Conservation (phyloP, 35 echinoderm and acorn worm species). For the Apostichopus parvimensis region DNA sequence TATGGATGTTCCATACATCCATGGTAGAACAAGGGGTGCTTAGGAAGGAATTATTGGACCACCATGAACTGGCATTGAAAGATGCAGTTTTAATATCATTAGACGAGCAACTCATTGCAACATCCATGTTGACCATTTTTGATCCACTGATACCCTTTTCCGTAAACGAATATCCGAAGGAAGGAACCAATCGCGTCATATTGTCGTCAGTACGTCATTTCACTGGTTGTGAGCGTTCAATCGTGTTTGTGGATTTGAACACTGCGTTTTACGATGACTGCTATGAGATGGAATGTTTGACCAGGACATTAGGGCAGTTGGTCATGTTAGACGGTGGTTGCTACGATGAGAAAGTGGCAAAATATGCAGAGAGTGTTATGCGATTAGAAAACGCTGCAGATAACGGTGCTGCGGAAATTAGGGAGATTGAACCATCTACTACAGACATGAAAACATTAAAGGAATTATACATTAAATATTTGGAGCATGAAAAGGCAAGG, state of each 20-base stretch:
- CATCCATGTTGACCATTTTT: not conserved
- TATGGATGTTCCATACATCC: not conserved
- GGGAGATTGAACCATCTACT: constrained; percentile 8
- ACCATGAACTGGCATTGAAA: not conserved
- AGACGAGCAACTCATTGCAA: not conserved
- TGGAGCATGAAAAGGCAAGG: not conserved
- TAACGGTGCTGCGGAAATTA: not conserved
- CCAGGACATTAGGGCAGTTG: constrained; percentile 32
- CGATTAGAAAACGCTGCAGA: not conserved
- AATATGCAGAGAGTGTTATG: constrained; percentile 9
- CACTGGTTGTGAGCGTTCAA: not conserved
- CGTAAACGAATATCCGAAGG: not conserved
- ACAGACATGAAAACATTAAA: not conserved
- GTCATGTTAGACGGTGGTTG: constrained; percentile 32
- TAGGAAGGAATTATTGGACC: not conserved
- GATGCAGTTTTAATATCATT: not conserved
- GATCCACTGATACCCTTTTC: not conserved
- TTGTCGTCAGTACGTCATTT: constrained; percentile 1
- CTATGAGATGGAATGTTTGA: not conserved
- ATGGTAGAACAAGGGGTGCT: not conserved
- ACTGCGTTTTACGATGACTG: not conserved
- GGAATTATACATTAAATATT: not conserved
- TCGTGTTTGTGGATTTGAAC: constrained; percentile 22
- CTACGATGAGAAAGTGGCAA: not conserved
- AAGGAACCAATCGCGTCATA: not conserved